Conservation (phyloP, 2,888 invertebrate species). For the Dermolepida albohirtum region DNA sequence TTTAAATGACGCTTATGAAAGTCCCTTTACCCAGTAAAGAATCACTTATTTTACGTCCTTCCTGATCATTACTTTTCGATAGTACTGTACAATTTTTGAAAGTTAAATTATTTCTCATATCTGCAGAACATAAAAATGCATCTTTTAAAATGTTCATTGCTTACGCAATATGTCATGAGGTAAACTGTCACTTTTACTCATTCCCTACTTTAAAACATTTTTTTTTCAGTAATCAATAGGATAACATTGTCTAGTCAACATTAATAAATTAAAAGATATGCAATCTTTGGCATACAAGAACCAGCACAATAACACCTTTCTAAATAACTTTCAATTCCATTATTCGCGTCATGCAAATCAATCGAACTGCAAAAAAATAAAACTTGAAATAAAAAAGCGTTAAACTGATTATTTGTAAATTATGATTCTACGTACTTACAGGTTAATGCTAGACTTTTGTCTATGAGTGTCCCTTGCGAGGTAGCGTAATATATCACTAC, state of each 20-base stretch:
- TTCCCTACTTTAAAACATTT: neutral
- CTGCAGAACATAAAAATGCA: too few species aligned
- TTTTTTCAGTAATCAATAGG: constrained; percentile 3
- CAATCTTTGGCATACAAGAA: neutral
- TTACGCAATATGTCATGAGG: constrained; percentile 2
- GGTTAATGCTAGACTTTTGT: constrained; percentile 15
- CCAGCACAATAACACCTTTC: constrained; percentile 5
- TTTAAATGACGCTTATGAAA: too few species aligned
- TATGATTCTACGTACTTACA: neutral
- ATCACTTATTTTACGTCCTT: too few species aligned
- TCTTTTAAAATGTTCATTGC: neutral
- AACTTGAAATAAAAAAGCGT: constrained; percentile 5
- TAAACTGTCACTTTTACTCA: constrained; percentile 14
- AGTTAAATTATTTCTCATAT: too few species aligned
- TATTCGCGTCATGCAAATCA: neutral
- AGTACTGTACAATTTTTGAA: too few species aligned
- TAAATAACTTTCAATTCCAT: constrained; percentile 7
- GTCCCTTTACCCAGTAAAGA: too few species aligned
- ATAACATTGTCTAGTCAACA: constrained; percentile 12
- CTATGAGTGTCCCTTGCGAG: constrained; percentile 8
- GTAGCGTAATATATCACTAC: constrained; percentile 37
- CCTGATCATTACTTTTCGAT: too few species aligned
- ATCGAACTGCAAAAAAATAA: neutral
- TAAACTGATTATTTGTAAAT: constrained; percentile 7
- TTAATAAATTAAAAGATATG: neutral